Percentiles rank a stretch among this genome's conserved stretches.
phyloP scores from a whole-genome alignment of 2,888 invertebrate species.

The Euproctis similis region DNA sequence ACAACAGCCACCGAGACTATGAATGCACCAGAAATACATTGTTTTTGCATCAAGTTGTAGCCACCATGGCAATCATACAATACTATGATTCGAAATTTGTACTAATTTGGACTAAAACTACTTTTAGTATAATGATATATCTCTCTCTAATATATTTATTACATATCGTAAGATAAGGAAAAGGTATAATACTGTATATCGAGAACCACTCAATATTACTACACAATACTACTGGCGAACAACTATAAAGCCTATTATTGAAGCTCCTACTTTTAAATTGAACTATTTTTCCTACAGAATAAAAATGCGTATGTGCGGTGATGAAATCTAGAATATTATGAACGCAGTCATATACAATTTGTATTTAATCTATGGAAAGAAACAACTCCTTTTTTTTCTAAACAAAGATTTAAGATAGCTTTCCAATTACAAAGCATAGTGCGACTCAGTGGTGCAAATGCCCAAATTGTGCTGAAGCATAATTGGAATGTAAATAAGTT shows the following conservation, averaged over 20 bases:
- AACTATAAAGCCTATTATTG: conserved; percentile 50
- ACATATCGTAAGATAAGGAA: conserved; percentile 31
- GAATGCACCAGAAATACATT: too few species aligned
- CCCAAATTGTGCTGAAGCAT: too few species aligned
- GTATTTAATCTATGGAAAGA: too few species aligned
- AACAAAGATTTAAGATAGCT: too few species aligned
- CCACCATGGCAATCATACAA: conserved; percentile 1
- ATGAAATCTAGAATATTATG: conserved; percentile 5
- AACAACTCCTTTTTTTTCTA: too few species aligned
- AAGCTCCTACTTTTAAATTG: conserved; percentile 46
- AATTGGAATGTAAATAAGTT: too few species aligned
- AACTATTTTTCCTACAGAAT: conserved; percentile 8
- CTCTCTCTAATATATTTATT: conserved; percentile 14
- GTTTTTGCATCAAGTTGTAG: too few species aligned
- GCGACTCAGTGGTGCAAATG: too few species aligned
- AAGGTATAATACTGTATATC: conserved; percentile 61
- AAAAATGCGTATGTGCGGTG: conserved; percentile 10
- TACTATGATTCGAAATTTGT: conserved; percentile 1
- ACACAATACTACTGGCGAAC: conserved; percentile 28
- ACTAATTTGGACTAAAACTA: conserved; percentile 20
- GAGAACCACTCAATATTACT: conserved; percentile 27
- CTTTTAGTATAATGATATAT: conserved; percentile 20
- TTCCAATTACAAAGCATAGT: too few species aligned
- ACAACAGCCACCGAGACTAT: too few species aligned
- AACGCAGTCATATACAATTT: too few species aligned